Percentiles rank a stretch among this genome's conserved stretches.
phyloP scores from a whole-genome alignment of 1,140 invertebrate genomes.

The Zaprionus ornatus region DNA sequence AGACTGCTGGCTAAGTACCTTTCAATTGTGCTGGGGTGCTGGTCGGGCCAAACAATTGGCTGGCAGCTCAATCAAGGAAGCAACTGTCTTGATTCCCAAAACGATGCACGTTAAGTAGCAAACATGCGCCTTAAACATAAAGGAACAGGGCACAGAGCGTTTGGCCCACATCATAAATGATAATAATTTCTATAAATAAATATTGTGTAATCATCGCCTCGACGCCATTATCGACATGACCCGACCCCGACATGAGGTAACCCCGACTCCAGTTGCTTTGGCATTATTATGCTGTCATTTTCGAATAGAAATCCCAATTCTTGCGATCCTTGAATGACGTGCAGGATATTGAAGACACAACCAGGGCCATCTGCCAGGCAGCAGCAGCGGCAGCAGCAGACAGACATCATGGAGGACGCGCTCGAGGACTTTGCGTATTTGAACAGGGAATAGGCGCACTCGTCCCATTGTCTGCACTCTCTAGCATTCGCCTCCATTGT shows the following conservation, averaged over 20 bases:
- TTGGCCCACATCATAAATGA: constrained; percentile 63
- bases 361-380: constrained; percentile 59
- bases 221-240: constrained; percentile 37
- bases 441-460: constrained; percentile 45
- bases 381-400: neutral
- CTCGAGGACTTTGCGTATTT: constrained; percentile 40
- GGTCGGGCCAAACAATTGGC: constrained; percentile 33
- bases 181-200: constrained; percentile 76
- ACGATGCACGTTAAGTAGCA: constrained; percentile 39
- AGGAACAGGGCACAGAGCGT: constrained; percentile 21
- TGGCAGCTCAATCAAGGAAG: constrained; percentile 50
- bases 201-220: constrained; percentile 72
- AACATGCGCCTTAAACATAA: neutral
- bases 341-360: constrained; percentile 67
- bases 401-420: constrained; percentile 35
- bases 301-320: constrained; percentile 65
- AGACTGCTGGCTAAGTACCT: constrained; percentile 5
- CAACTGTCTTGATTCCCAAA: constrained; percentile 71
- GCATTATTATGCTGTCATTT: constrained; percentile 74
- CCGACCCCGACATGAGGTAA: neutral
- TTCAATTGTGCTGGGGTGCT: constrained; percentile 29
- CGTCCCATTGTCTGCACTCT: constrained; percentile 11
- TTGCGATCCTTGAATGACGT: constrained; percentile 65
- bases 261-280: neutral
- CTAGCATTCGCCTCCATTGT: constrained; percentile 61